A percentile compares a stretch with the other conserved stretches of the same genome.
These are phyloP conservation scores for Callithrix jacchus DNA, from an alignment of 2,113 vertebrate genomes.

Conservation along the genomic window DNA sequence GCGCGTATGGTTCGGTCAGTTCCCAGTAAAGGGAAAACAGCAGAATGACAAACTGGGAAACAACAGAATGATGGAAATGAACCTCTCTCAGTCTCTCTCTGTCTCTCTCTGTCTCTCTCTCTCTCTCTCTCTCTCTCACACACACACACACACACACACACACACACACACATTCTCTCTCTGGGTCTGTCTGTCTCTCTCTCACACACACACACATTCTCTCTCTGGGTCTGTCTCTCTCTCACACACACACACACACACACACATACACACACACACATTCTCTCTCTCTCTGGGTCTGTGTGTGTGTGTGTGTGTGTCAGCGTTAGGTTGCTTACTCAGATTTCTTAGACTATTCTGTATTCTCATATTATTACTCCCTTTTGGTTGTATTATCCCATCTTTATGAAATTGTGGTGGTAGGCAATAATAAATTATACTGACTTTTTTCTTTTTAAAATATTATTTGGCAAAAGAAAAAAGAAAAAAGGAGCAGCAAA, in stretches of 20 bases:
- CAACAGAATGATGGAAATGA: background rate
- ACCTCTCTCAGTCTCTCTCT: background rate
- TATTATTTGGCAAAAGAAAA: background rate
- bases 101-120: accelerated
- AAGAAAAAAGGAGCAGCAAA: background rate
- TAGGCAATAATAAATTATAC: background rate
- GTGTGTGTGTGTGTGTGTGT: background rate
- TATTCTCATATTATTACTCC: background rate
- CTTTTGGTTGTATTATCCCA: background rate
- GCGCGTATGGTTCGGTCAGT: background rate
- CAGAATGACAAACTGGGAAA: background rate
- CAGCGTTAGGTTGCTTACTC: background rate
- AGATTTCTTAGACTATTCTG: background rate
- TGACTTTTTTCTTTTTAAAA: background rate
- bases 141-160: too few species aligned
- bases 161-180: too few species aligned
- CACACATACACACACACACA: too few species aligned
- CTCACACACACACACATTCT: too few species aligned
- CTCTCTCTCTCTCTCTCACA: too few species aligned
- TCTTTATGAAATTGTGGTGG: background rate
- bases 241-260: too few species aligned
- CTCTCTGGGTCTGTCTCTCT: background rate
- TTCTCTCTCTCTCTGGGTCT: too few species aligned
- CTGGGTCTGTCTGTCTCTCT: accelerated
- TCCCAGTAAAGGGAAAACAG: background rate